Percentiles rank a stretch among this genome's conserved stretches.
Evolutionary conservation across 2,888 invertebrate species (phyloP).

Genomic region (Saturnia japonica): DNA sequence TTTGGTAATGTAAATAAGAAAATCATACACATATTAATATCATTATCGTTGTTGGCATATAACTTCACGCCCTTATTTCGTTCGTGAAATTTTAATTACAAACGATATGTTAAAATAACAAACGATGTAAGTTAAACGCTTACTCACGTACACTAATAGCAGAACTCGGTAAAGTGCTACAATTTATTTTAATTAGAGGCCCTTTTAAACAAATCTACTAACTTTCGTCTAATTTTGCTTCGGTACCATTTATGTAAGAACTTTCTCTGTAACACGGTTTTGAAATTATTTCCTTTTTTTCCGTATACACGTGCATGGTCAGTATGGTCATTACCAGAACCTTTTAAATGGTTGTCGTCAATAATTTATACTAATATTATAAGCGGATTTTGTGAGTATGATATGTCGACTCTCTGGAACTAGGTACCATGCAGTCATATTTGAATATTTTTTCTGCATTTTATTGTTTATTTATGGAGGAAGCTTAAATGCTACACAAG

Average conservation of each 20-base stretch:
- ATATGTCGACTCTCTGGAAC: too few relatives aligned
- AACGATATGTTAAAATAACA: conserved; percentile 20
- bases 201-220: conserved; percentile 18
- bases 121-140: conserved; percentile 18
- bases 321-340: too few relatives aligned
- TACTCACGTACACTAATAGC: conserved; percentile 21
- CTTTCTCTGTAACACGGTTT: not conserved
- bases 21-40: not conserved
- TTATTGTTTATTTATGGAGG: too few relatives aligned
- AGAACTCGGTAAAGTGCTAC: conserved; percentile 18
- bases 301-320: too few relatives aligned
- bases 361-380: too few relatives aligned
- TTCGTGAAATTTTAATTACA: conserved; percentile 22
- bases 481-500: too few relatives aligned
- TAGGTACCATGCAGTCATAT: too few relatives aligned
- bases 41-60: not conserved
- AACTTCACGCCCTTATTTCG: conserved; percentile 12
- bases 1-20: not conserved
- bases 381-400: too few relatives aligned
- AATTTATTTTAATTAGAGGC: conserved; percentile 22
- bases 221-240: conserved; percentile 10
- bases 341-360: too few relatives aligned
- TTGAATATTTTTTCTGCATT: too few relatives aligned
- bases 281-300: not conserved
- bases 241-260: not conserved